Evolutionary conservation across 2,797 vertebrate species (phyloP), one percentile per base, ranked within the genome.

Genomic region (Pogoniulus pusillus): DNA sequence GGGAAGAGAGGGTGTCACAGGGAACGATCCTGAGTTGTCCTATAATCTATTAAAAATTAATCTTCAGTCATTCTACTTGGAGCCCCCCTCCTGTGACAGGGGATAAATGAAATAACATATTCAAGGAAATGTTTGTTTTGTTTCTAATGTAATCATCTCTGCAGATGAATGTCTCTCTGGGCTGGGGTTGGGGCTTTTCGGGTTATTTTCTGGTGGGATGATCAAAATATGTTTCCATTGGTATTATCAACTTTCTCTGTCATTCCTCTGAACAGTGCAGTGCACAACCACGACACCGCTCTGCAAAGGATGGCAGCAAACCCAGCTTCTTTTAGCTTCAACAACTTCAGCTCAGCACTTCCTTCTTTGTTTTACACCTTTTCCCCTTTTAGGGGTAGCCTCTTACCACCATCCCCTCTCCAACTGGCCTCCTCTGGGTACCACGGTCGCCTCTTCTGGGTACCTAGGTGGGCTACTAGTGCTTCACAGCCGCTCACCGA

Each of bases 121-220:
- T 94, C 89, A 89, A 91, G 85, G 53, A 79, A 95, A 87, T 85
- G 93, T 90, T 96, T 93, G 82, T 76, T 92, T 94, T 91, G 87
- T 80, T 94, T 96, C 70, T 83, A 74, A 83, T 72, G 76, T 84
- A 95, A 92, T 94, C 95, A 93, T 95, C 95, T 91, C 89, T 84
- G 79, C 87, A 93, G 80, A 93, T 49, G 79, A 94, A 68, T 1
- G 7, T 93, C 77, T 85, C 64, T 78, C 80, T 58, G 43, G 34
- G 80, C 73, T 70, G 65, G 30, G 8, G 19, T 17, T 45, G 34
- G 39, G 19, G 20, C 35, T n/a, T 34, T 26, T 9, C 32, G 4
- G 3, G 17, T 39, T 19, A 3, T 30, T n/a, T 24, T 8, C n/a
- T n/a, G 16, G 19, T 76, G 62, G 92, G 91, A 82, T 72, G 74